Base-by-base conservation (phyloP, 2,888 invertebrate genomes). In the Tetragonisca angustula region DNA sequence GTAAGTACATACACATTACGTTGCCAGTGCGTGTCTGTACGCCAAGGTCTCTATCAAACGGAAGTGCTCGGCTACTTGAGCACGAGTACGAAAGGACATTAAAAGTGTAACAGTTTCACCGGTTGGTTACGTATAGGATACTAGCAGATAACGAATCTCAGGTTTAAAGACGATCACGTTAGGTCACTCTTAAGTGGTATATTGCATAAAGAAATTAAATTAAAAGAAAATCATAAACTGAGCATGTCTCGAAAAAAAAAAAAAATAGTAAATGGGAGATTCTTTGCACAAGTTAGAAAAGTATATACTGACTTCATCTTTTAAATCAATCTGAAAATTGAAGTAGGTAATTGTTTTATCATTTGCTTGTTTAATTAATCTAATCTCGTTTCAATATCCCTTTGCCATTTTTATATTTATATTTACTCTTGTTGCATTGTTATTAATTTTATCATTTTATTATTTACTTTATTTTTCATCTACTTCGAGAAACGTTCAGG, bases 31-130 rank as follows among this genome's bases (percentile, higher is more conserved):
- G 62, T 69, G 59, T 68, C 36, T 68, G 59, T 54, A 75, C 69
- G 67, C 70, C 89, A 90, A 89, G 89, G 88, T 90, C 83, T 79
- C 76, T 71, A 90, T 88, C 81, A 68, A 83, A 79, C 88, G 90
- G 89, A 88, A 87, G 87, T 84, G 83, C 90, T 89, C 90, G 87
- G 88, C 83, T 83, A 83, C 86, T 50, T 86, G 89, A 83, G 83
- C 86, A 77, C 87, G 84, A 84, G 80, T 68, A 76, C 15, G 86
- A 80, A 86, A 83, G 72, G 75, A 76, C 78, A 27, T 74, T 84
- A 67, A 71, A 83, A 83, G 64, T n/a, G 84, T 75, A 83, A 75
- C 74, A 68, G 71, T 68, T 75, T 64, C 67, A 27, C 15, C 17
- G 21, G 32, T 19, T 32, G 49, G 64, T 74, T 71, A 52, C 19